Percentiles rank a stretch among this genome's conserved stretches.
Conservation (phyloP, 1,140 invertebrate genomes). For the Bicyclus anynana region DNA sequence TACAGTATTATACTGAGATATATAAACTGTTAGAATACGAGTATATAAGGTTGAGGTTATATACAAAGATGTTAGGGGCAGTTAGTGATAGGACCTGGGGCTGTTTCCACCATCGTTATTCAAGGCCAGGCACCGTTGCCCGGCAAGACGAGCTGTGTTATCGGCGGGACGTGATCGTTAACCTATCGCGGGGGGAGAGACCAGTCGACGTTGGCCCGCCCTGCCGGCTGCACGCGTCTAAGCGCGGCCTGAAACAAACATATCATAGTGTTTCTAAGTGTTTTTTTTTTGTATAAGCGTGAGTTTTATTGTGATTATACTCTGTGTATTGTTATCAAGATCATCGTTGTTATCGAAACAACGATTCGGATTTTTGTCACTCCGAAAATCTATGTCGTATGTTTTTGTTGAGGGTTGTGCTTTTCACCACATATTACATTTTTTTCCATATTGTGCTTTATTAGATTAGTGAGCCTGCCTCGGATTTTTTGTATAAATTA, state of each 20-base stretch:
- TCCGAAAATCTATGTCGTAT: background rate
- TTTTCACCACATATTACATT: background rate
- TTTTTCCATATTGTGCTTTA: background rate
- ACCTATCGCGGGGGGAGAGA: slow-evolving; percentile 39
- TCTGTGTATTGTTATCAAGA: background rate
- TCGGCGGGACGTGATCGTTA: slow-evolving; percentile 55
- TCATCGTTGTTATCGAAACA: too few relatives aligned
- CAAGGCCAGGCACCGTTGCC: slow-evolving; percentile 1
- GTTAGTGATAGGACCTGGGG: background rate
- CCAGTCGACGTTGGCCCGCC: slow-evolving; percentile 36
- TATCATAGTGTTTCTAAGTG: slow-evolving; percentile 37
- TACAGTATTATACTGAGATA: too few relatives aligned
- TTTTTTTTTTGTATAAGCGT: slow-evolving; percentile 35
- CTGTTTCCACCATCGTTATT: background rate
- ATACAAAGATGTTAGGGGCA: too few relatives aligned
- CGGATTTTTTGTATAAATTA: background rate
- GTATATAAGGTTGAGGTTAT: too few relatives aligned
- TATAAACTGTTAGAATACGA: too few relatives aligned
- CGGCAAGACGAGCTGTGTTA: slow-evolving; percentile 28
- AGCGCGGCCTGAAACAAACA: slow-evolving; percentile 31
- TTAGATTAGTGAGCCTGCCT: background rate
- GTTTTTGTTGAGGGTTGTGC: background rate
- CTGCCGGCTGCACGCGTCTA: slow-evolving; percentile 46
- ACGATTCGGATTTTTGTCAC: too few relatives aligned
- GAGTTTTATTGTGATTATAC: slow-evolving; percentile 10